A percentile compares a stretch with the other conserved stretches of the same genome.
Evolutionary conservation across 2,797 vertebrate genomes (phyloP).

Genomic region (Sebastes itinus): DNA sequence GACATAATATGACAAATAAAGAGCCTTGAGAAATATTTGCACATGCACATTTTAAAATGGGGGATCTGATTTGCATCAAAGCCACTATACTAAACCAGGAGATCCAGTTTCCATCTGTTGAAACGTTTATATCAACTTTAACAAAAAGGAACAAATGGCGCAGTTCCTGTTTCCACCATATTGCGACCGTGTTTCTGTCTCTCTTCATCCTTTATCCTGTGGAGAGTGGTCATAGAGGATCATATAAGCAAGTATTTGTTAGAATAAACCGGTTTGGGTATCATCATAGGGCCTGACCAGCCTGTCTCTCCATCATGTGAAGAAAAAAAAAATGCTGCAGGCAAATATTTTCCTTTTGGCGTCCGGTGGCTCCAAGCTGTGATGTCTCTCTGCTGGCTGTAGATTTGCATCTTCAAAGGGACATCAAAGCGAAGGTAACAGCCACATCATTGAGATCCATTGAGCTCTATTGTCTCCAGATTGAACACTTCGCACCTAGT

Average conservation of each 20-base stretch:
- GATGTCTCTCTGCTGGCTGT: conserved; percentile 7
- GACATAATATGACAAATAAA: too few species aligned
- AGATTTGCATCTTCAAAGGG: conserved; percentile 73
- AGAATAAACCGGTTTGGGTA: background rate
- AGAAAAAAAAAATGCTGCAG: background rate
- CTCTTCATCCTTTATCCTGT: too few species aligned
- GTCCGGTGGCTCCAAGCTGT: conserved; percentile 42
- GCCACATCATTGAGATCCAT: conserved; percentile 76
- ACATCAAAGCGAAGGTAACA: conserved; percentile 77
- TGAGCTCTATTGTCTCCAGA: conserved; percentile 70
- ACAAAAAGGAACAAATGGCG: background rate
- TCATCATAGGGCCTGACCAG: background rate
- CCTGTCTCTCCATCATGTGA: background rate
- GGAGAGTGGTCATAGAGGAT: too few species aligned
- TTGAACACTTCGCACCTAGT: conserved; percentile 67
- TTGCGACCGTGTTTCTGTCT: background rate
- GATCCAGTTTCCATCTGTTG: background rate
- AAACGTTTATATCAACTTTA: background rate
- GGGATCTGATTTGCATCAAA: background rate
- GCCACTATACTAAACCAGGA: background rate
- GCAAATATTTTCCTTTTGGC: conserved; percentile 33
- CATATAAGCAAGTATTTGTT: background rate
- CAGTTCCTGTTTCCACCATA: background rate
- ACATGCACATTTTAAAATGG: background rate
- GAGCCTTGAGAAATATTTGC: too few species aligned